A percentile compares a stretch with the other conserved stretches of the same genome.
Evolutionary conservation across 2,113 vertebrate species (phyloP).

Genomic region (Pagrus major): DNA sequence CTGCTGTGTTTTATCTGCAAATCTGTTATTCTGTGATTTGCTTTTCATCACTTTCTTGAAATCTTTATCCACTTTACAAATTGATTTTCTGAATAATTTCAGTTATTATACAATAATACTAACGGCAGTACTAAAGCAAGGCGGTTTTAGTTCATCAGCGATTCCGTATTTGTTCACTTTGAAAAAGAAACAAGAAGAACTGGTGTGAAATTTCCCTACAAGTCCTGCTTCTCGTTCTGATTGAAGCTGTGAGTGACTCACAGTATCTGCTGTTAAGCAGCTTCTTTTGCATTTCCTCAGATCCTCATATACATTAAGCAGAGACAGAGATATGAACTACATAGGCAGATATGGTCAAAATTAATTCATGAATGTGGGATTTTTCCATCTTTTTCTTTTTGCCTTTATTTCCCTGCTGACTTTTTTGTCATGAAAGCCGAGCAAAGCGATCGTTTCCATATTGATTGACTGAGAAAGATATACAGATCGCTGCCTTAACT

Average conservation of each 20-base stretch:
- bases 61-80: neutral
- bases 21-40: too few species aligned
- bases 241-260: slow-evolving; percentile 10
- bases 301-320: slow-evolving; percentile 44
- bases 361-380: slow-evolving; percentile 42
- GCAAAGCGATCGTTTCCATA: slow-evolving; percentile 56
- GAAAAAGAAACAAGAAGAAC: too few species aligned
- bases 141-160: neutral
- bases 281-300: slow-evolving; percentile 29
- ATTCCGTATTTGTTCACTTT: neutral
- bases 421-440: slow-evolving; percentile 32
- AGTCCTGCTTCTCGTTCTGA: neutral
- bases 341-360: slow-evolving; percentile 20
- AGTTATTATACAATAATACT: neutral
- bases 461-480: slow-evolving; percentile 35
- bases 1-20: neutral
- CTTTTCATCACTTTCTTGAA: neutral
- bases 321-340: slow-evolving; percentile 16
- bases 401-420: slow-evolving; percentile 41
- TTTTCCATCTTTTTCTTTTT: neutral
- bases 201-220: too few species aligned
- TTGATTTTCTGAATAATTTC: neutral
- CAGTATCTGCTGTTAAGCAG: neutral
- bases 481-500: neutral
- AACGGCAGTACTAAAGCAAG: neutral